Conservation (phyloP, 2,888 invertebrate species). For the Hecatera dysodea region DNA sequence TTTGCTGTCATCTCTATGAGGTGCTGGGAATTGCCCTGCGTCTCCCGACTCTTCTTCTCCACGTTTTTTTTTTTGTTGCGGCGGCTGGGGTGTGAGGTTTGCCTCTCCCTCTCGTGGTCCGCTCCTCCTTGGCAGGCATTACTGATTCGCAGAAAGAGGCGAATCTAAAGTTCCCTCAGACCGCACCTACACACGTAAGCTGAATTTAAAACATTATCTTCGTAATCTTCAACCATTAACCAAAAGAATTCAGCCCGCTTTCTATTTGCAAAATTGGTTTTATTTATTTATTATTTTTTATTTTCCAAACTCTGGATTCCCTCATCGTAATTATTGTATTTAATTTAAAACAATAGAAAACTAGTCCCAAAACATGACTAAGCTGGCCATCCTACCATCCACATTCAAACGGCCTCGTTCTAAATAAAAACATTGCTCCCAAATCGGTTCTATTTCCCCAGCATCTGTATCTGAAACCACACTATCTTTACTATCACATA, state of each 20-base stretch:
- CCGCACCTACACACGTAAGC: not conserved
- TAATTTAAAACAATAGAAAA: constrained; percentile 5
- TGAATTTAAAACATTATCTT: not conserved
- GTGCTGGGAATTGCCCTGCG: too few relatives aligned
- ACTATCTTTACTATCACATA: constrained; percentile 33
- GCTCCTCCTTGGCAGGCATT: too few relatives aligned
- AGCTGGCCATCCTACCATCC: constrained; percentile 68
- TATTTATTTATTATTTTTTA: too few relatives aligned
- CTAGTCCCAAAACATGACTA: not conserved
- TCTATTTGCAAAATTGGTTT: not conserved
- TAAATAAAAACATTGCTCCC: constrained; percentile 90
- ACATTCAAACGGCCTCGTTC: constrained; percentile 85
- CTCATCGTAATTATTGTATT: not conserved
- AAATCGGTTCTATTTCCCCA: constrained; percentile 86
- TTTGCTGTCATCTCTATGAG: too few relatives aligned
- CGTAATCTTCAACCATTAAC: not conserved
- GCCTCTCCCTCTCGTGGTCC: too few relatives aligned
- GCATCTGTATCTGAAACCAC: constrained; percentile 80
- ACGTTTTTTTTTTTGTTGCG: too few relatives aligned
- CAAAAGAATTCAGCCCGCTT: not conserved
- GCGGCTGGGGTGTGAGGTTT: too few relatives aligned
- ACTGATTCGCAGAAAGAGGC: too few relatives aligned
- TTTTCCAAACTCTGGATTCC: not conserved
- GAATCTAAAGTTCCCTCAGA: too few relatives aligned
- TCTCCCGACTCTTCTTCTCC: too few relatives aligned